Evolutionary conservation across 2,797 vertebrate genomes (phyloP).

Genomic region (Pelochelys cantorii): DNA sequence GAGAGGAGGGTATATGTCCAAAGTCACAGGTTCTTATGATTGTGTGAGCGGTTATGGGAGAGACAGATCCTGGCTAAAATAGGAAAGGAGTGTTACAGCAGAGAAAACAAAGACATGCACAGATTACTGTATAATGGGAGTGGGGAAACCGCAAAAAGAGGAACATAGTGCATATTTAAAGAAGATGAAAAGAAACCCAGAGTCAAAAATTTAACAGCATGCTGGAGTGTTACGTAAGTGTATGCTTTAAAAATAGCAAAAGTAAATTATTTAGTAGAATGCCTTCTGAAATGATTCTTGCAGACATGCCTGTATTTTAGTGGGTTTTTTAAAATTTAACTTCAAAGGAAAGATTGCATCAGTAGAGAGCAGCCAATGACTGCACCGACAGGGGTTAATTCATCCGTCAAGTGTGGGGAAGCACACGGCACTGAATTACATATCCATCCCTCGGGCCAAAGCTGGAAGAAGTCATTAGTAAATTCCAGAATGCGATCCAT

Average conservation of each 20-base stretch:
- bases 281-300: background rate
- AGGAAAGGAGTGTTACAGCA: background rate
- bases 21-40: background rate
- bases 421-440: fast-evolving
- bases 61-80: background rate
- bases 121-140: background rate
- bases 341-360: fast-evolving
- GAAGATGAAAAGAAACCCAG: background rate
- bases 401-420: background rate
- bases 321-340: background rate
- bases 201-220: background rate
- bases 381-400: fast-evolving
- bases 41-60: background rate
- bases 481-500: background rate
- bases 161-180: background rate
- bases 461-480: fast-evolving
- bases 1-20: background rate
- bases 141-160: background rate
- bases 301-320: background rate
- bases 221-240: fast-evolving
- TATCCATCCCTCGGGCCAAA: background rate
- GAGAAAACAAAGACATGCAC: background rate
- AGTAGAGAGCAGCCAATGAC: fast-evolving
- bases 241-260: background rate
- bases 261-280: background rate